These are phyloP conservation scores for Congeria kusceri DNA, from an alignment of 2,888 invertebrate species.

Conservation along the genomic window DNA sequence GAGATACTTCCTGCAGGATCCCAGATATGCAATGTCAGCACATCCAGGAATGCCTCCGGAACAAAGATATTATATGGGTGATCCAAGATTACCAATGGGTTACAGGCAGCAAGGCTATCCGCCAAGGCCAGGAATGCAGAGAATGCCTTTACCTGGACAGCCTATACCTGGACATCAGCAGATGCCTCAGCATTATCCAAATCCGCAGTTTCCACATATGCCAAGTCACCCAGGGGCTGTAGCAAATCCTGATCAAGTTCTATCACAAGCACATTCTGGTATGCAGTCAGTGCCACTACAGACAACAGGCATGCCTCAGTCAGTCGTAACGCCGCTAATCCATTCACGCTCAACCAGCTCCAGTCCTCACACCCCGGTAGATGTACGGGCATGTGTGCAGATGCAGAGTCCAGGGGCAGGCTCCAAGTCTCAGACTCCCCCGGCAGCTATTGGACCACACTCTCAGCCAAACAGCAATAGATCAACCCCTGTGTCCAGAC, in stretches of 20 bases:
- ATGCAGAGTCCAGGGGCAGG: constrained; percentile 17
- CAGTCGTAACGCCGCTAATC: background rate
- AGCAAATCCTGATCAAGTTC: constrained; percentile 1
- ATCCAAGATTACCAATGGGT: constrained; percentile 28
- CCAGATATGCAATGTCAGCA: constrained; percentile 42
- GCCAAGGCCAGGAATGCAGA: constrained; percentile 38
- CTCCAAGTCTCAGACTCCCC: constrained; percentile 29
- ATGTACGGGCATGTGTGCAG: background rate
- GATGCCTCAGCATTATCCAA: constrained; percentile 14
- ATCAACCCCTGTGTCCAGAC: constrained; percentile 47
- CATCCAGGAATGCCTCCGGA: constrained; percentile 24
- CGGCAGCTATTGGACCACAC: constrained; percentile 6
- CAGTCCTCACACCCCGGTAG: background rate
- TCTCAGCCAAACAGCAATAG: constrained; percentile 38
- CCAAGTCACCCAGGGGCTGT: constrained; percentile 16
- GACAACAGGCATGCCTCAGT: background rate
- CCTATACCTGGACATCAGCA: constrained; percentile 26
- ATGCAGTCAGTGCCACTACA: background rate
- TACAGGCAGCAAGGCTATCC: constrained; percentile 25
- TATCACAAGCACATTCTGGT: constrained; percentile 15
- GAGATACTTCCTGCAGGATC: constrained; percentile 48
- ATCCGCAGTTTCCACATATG: constrained; percentile 6
- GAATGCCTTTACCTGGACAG: constrained; percentile 16
- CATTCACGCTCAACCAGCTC: background rate
- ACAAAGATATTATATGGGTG: constrained; percentile 35